phyloP scores from a whole-genome alignment of 2,113 vertebrate species.

The Pogona vitticeps region DNA sequence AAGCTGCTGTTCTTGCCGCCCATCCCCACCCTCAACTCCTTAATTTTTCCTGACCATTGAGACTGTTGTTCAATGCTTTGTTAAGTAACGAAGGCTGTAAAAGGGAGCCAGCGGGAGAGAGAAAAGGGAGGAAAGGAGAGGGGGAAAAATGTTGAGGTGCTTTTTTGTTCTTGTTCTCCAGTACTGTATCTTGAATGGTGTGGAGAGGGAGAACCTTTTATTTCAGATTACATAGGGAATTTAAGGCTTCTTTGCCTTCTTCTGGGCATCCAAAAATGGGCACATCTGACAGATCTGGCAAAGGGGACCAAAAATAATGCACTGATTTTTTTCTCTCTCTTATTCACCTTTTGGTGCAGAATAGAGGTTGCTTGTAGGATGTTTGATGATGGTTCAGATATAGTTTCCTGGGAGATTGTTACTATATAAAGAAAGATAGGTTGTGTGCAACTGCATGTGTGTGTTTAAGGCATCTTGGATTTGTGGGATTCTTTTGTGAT shows the following conservation, averaged over 20 bases:
- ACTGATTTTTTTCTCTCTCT: not conserved
- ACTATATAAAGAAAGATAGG: not conserved
- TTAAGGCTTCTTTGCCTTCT: not conserved
- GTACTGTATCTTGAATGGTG: not conserved
- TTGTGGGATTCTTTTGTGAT: not conserved
- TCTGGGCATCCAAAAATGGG: constrained; percentile 16
- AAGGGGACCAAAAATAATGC: constrained; percentile 50
- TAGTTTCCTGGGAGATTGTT: not conserved
- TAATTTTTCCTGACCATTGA: not conserved
- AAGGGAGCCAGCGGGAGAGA: not conserved
- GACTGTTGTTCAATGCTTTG: constrained; percentile 6
- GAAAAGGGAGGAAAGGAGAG: not conserved
- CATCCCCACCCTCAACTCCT: not conserved
- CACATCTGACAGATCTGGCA: constrained; percentile 4
- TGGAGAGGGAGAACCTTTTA: not conserved
- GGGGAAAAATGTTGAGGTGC: not conserved
- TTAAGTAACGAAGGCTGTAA: constrained; percentile 8
- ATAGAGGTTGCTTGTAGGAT: not conserved
- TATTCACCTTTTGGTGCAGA: constrained; percentile 1
- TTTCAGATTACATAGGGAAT: constrained; percentile 9
- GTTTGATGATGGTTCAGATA: constrained; percentile 1
- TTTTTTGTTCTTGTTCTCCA: not conserved
- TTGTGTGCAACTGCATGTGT: not conserved
- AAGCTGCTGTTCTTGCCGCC: not conserved
- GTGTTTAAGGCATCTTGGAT: not conserved